These are phyloP conservation scores for Laupala kohalensis DNA, from an alignment of 1,140 invertebrate genomes.

Conservation along the genomic window DNA sequence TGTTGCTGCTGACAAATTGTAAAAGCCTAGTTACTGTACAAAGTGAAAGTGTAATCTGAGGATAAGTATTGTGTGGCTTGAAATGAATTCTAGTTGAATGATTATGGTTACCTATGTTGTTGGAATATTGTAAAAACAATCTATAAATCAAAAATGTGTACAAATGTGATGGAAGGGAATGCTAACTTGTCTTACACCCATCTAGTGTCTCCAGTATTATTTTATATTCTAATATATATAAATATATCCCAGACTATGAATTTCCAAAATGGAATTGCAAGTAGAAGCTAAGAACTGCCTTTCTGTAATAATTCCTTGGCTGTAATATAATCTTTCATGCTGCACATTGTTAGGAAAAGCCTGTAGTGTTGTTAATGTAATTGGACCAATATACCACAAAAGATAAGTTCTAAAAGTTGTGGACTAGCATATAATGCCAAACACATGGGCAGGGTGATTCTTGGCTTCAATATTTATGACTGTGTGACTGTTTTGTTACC, in stretches of 20 bases:
- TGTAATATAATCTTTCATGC: constrained; percentile 1
- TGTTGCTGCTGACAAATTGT: neutral
- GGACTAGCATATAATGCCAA: neutral
- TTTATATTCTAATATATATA: constrained; percentile 5
- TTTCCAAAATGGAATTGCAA: neutral
- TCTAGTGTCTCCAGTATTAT: constrained; percentile 5
- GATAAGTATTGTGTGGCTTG: neutral
- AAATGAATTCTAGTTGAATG: constrained; percentile 5
- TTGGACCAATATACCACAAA: neutral
- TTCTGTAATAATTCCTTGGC: constrained; percentile 6
- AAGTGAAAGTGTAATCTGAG: neutral
- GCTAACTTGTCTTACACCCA: neutral
- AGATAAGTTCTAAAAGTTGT: neutral
- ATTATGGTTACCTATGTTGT: constrained; percentile 5
- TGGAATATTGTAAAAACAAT: neutral
- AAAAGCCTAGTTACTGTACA: neutral
- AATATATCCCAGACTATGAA: neutral
- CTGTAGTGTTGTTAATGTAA: constrained; percentile 5
- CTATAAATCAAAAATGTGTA: neutral
- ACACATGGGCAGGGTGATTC: neutral
- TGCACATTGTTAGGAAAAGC: neutral
- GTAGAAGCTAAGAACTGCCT: neutral
- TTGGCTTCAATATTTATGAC: neutral
- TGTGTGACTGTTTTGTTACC: neutral
- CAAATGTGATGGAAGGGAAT: neutral